Percentiles rank a stretch among this genome's conserved stretches.
Evolutionary conservation across 2,797 vertebrate genomes (phyloP).

Genomic region (Sebastolobus altivelis): DNA sequence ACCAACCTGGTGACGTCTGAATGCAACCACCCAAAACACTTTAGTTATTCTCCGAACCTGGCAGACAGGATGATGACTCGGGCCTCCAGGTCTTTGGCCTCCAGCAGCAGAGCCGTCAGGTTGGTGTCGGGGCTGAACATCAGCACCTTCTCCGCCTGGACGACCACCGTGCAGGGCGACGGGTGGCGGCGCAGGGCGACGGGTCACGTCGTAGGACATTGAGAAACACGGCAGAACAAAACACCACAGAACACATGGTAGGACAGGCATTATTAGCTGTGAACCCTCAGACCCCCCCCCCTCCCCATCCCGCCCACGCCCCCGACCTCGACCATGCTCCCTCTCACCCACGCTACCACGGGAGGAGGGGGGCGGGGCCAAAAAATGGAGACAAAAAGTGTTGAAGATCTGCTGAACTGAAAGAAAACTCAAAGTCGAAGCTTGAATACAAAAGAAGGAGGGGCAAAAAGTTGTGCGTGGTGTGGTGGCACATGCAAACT

Average conservation of each 20-base stretch:
- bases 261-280: conserved; percentile 66
- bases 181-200: not conserved
- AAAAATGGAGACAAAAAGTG: conserved; percentile 72
- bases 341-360: conserved; percentile 63
- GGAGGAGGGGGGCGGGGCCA: conserved; percentile 34
- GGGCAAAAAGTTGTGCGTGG: conserved; percentile 75
- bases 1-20: too few relatives aligned
- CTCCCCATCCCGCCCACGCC: conserved; percentile 39
- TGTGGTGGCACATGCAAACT: conserved; percentile 96
- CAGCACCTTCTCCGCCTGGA: conserved; percentile 96
- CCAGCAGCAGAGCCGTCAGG: conserved; percentile 94
- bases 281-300: conserved; percentile 13
- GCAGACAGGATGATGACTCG: conserved; percentile 97
- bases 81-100: conserved; percentile 97
- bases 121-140: conserved; percentile 98
- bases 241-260: conserved; percentile 71
- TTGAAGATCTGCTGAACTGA: conserved; percentile 78
- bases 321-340: conserved; percentile 88
- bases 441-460: conserved; percentile 64
- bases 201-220: conserved; percentile 44
- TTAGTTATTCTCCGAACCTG: conserved; percentile 81
- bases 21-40: too few relatives aligned
- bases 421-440: conserved; percentile 78
- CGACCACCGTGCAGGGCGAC: conserved; percentile 13
- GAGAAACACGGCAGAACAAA: conserved; percentile 55